Evolutionary conservation across 2,888 invertebrate genomes (phyloP).

Genomic region (Papilio elwesi): DNA sequence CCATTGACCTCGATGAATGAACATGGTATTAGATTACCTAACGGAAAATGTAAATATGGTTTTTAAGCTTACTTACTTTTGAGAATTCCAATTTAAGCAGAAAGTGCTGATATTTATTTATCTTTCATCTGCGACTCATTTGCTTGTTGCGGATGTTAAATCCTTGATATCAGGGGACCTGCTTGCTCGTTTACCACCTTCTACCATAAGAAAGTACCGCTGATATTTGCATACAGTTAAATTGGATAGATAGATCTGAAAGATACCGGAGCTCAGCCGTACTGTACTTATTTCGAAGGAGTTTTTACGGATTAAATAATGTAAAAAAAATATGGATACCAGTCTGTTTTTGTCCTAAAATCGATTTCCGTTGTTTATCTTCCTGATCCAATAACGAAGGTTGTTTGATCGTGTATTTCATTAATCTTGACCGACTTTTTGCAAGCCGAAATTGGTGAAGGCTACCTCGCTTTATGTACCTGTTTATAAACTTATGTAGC

Average conservation of each 20-base stretch:
- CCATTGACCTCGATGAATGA: neutral
- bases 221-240: no score
- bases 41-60: neutral
- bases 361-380: neutral
- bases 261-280: neutral
- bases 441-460: conserved; percentile 11
- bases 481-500: neutral
- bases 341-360: neutral
- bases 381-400: conserved; percentile 11
- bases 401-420: neutral
- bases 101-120: no score
- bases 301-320: neutral
- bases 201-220: no score
- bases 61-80: neutral
- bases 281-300: neutral
- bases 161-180: no score
- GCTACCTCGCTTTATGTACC: neutral
- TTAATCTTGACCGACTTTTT: conserved; percentile 22
- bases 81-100: neutral
- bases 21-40: neutral
- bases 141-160: no score
- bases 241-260: no score
- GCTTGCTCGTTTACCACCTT: no score
- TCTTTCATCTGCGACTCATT: no score
- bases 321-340: no score